Base-by-base conservation (phyloP, 37 sponge, comb jelly and placozoan genomes). In the Amphimedon queenslandica region DNA sequence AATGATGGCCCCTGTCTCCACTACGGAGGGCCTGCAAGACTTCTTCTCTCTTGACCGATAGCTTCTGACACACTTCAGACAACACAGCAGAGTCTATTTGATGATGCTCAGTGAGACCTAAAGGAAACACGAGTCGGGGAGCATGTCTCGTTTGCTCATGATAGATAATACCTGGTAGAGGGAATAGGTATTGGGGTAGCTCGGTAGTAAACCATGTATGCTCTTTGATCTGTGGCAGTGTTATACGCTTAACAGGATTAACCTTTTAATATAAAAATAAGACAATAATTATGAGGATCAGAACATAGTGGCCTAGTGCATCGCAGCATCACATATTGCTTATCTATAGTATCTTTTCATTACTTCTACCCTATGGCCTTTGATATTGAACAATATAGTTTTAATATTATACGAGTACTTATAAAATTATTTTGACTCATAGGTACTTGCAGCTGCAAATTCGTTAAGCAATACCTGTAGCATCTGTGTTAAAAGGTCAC, bases 161-260 rank as follows among this genome's bases (percentile, higher is more conserved):
- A n/a, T n/a, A n/a, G n/a, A n/a, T n/a, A n/a, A n/a, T 47, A 47
- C 53, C 79, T 20, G 72, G 70, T 11, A 53, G 68, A 33, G 91
- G 91, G 66, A 94, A 82, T 3, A 94, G 88, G 69, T 94, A 76
- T 30, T 79, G 82, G 10, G 91, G 91, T 18, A 94, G 78, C 40
- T 87, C 88, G 31, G 24, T 51, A 39, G 34, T 81, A 57, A 84
- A 90, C 96, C 96, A 95, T 18, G 64, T 55, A 29, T 88, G 84
- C 0, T 91, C 86, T 58, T 73, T 64, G 57, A 97, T 93, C 40
- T 84, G 78, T 43, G 77, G 73, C 4, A 97, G 84, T 25, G 94
- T 91, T 57, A 86, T 84, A n/a, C 98, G 56, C 47, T 88, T 81
- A 43, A 93, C 78, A 27, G 91, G 89, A 40, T 85, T 91, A n/a